phyloP scores from a whole-genome alignment of 1,140 invertebrate genomes.

The Penaeus vannamei region DNA sequence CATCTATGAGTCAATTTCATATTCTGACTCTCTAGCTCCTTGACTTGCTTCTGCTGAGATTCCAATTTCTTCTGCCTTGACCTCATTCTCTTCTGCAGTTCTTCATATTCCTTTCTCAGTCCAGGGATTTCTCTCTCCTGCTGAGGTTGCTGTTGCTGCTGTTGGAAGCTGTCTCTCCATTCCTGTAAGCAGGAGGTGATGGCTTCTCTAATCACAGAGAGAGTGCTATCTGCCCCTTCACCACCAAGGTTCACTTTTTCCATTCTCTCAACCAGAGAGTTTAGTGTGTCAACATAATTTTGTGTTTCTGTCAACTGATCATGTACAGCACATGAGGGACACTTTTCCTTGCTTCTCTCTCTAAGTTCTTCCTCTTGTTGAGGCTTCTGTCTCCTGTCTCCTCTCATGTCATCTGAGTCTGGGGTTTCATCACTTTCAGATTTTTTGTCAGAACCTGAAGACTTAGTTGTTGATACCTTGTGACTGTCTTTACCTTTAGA shows the following conservation, averaged over 20 bases:
- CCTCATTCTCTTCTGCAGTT: slow-evolving; percentile 43
- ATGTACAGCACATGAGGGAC: no score
- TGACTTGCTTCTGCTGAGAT: slow-evolving; percentile 30
- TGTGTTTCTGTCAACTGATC: not conserved
- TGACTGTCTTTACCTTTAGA: no score
- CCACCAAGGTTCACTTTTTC: slow-evolving; percentile 31
- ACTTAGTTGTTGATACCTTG: no score
- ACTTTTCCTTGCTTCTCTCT: no score
- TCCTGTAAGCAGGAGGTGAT: slow-evolving; percentile 42
- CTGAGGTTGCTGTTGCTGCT: not conserved
- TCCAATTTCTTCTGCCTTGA: slow-evolving; percentile 41
- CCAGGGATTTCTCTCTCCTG: slow-evolving; percentile 1
- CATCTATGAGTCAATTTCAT: slow-evolving; percentile 21
- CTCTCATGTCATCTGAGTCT: no score
- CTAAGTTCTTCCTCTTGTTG: no score
- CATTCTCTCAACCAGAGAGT: slow-evolving; percentile 38
- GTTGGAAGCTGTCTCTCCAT: slow-evolving; percentile 47
- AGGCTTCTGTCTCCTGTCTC: no score
- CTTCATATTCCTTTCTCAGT: slow-evolving; percentile 38
- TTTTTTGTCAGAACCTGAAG: no score
- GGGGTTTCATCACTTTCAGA: no score
- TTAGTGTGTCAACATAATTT: slow-evolving; percentile 34
- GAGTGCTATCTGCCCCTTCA: slow-evolving; percentile 25
- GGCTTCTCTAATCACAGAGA: slow-evolving; percentile 38
- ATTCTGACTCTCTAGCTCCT: slow-evolving; percentile 41